phyloP scores from a whole-genome alignment of 2,797 vertebrate genomes.

The Scyliorhinus canicula region DNA sequence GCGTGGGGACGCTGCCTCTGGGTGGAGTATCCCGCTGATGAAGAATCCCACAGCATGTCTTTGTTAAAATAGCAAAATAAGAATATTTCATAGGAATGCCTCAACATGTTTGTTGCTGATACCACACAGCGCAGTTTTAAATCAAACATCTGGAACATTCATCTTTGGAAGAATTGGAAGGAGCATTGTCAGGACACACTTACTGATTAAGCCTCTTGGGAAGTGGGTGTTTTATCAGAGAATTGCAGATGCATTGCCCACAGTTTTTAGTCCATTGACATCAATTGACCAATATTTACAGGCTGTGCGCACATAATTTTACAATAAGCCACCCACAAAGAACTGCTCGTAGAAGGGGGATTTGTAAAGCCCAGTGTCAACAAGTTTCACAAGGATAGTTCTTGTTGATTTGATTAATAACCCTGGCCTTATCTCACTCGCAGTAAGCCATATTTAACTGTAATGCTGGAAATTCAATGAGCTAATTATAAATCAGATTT shows the following conservation, averaged over 20 bases:
- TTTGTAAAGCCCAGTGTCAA: neutral
- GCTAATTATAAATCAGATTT: neutral
- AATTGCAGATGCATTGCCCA: neutral
- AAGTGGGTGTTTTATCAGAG: neutral
- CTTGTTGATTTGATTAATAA: neutral
- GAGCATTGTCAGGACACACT: neutral
- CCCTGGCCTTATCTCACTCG: neutral
- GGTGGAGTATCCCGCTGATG: too few relatives aligned
- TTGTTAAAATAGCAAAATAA: neutral
- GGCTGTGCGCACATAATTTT: neutral
- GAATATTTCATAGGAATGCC: neutral
- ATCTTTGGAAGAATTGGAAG: neutral
- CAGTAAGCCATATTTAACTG: neutral
- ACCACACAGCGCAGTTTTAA: neutral
- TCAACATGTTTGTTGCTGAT: neutral
- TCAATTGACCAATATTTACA: neutral
- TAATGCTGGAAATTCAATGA: neutral
- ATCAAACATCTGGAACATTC: neutral
- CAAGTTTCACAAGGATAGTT: neutral
- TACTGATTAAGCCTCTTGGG: neutral
- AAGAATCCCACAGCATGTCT: too few relatives aligned
- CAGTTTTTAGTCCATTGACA: neutral
- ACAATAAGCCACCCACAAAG: neutral
- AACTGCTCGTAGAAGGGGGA: neutral
- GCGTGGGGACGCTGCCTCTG: too few relatives aligned